phyloP scores from a whole-genome alignment of 2,113 vertebrate genomes.

The Nesoenas mayeri region DNA sequence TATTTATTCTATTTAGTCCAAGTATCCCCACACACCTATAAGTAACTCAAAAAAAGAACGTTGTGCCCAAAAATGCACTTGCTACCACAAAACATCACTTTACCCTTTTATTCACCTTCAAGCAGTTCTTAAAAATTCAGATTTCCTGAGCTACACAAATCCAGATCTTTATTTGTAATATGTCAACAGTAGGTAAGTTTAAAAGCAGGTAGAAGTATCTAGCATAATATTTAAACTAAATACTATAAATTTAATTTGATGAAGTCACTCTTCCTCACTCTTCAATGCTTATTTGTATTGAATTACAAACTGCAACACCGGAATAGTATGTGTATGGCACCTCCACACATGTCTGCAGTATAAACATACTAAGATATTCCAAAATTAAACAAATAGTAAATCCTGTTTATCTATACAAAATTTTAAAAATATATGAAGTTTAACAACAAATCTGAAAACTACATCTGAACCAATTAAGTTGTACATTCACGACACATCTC shows the following conservation, averaged over 20 bases:
- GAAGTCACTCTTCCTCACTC: background rate
- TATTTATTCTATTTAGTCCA: conserved; percentile 17
- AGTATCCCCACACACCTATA: background rate
- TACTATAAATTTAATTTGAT: background rate
- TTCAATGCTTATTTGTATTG: background rate
- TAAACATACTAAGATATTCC: background rate
- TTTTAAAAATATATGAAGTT: background rate
- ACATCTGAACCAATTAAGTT: background rate
- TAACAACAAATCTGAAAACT: background rate
- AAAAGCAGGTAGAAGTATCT: background rate
- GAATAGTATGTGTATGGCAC: background rate
- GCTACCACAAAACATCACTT: background rate
- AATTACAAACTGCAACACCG: background rate
- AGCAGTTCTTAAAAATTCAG: background rate
- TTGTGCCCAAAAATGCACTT: background rate
- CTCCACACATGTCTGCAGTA: background rate
- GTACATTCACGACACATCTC: background rate
- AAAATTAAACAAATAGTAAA: background rate
- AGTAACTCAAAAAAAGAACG: background rate
- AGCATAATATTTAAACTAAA: background rate
- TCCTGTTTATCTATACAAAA: background rate
- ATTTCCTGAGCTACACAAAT: background rate
- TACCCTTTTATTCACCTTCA: background rate
- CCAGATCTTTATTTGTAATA: background rate
- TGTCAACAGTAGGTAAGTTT: background rate